Base-by-base conservation (phyloP, 2,113 vertebrate genomes). In the Sialia sialis region DNA sequence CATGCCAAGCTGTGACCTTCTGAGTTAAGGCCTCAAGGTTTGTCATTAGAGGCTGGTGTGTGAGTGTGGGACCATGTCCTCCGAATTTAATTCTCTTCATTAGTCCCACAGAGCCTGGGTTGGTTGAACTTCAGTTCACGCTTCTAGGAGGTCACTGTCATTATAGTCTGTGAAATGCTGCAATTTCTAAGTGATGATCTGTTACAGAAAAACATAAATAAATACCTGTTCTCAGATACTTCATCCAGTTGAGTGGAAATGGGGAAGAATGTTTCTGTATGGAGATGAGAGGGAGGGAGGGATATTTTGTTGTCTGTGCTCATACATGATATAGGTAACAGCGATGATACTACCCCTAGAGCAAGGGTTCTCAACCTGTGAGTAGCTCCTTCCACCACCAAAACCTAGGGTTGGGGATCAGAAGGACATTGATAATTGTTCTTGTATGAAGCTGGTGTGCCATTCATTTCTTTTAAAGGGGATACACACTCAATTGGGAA, bases 321-420 rank as follows among this genome's bases (percentile, higher is more conserved):
- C 59, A 8, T 56, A 67, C 16, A 6, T 66, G 70, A 4, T 22
- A 2, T 34, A 86, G 70, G 41, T 79, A 74, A 36, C 59, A 52
- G 39, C 4, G 6, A 11, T 90, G 30, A 41, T 56, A 7, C 0
- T 90, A 75, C 67, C 63, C 38, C 87, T 96, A 88, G 55, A 95
- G 88, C 95, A 95, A 86, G 94, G 94, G 76, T 93, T 96, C 94
- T 97, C 95, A 96, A 93, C 93, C 93, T 97, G 88, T 70, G 36
- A 59, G 63, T 46, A 72, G 78, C 54, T 91, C 41, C 44, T 46
- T 85, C 9, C 41, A 19, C 29, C 10, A 36, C 27, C 10, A 77
- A 74, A 86, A 27, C n/a, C 27, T 52, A 4, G 29, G 48, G 44
- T 27, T 90, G 62, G 49, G 46, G 22, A 55, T 62, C 20, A 68